Base-by-base conservation (phyloP, 2,888 invertebrate genomes). In the Isoperla grammatica region DNA sequence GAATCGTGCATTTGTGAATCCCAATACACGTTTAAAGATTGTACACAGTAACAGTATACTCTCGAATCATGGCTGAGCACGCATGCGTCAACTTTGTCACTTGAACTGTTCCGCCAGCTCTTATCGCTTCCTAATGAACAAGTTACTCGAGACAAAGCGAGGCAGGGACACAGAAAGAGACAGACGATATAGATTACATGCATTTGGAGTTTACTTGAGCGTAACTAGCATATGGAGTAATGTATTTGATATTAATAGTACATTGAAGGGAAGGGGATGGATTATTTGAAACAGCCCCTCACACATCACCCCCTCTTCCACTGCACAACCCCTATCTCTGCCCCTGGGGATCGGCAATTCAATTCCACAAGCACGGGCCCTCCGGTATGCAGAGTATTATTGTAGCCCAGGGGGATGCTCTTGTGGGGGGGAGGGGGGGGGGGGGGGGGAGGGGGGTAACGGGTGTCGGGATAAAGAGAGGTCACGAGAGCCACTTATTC, bases 401-500 rank as follows among this genome's bases (percentile, higher is more conserved):
- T 50, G 49, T n/a, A 15, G 22, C 45, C 19, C 17, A 9, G 15
- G 29, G 49, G 49, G 49, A 50, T 50, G 49, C 49, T 50, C 29
- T 50, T 17, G n/a, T 2, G 15, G n/a, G 15, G 11, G 49, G 2
- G 53, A 39, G 53, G 9, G 20, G 23, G 22, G 37, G 53, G 29
- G 53, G 53, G 13, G 37, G 45, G 45, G 5, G 43, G 8, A 42
- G 43, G 45, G 53, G 53, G 53, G 53, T 50, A 50, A 50, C 49
- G 49, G 49, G 49, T 50, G 49, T 50, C 49, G 49, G 23, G 49
- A 50, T 50, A 50, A 50, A 50, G 29, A 29, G 49, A 29, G 49
- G 49, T 50, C 49, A 50, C 49, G 13, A 50, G 49, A 50, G 49
- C 49, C 53, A 53, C 53, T 53, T 53, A 53, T 39, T 39, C 53